These are phyloP conservation scores for Drosophila arizonae DNA, from an alignment of 1,140 invertebrate genomes.

Conservation along the genomic window DNA sequence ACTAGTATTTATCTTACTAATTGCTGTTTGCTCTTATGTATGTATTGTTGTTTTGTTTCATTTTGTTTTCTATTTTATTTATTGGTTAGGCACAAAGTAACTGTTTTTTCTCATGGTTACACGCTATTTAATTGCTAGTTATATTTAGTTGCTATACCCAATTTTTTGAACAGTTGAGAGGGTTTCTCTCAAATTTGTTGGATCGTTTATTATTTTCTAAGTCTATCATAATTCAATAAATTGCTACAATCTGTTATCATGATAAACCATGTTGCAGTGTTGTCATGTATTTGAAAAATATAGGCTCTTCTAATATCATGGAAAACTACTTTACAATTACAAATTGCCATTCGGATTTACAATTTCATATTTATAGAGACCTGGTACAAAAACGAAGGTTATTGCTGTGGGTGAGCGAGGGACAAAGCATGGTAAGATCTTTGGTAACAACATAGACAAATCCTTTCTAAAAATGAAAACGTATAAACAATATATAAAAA, in stretches of 20 bases:
- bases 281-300: conserved; percentile 50
- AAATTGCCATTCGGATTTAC: conserved; percentile 44
- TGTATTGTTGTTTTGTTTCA: conserved; percentile 23
- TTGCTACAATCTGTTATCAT: conserved; percentile 54
- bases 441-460: conserved; percentile 24
- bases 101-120: conserved; percentile 61
- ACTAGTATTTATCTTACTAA: conserved; percentile 57
- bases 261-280: conserved; percentile 32
- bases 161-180: conserved; percentile 64
- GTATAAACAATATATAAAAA: conserved; percentile 1
- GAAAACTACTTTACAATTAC: conserved; percentile 63
- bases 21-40: conserved; percentile 68
- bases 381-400: conserved; percentile 39
- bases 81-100: conserved; percentile 77
- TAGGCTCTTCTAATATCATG: conserved; percentile 51
- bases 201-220: conserved; percentile 32
- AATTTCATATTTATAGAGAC: conserved; percentile 48
- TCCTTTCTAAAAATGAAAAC: conserved; percentile 30
- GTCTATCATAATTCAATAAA: conserved; percentile 54
- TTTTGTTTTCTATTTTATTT: conserved; percentile 34
- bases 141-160: conserved; percentile 61
- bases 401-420: conserved; percentile 9
- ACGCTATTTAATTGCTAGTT: conserved; percentile 68
- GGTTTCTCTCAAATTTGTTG: conserved; percentile 33
- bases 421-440: conserved; percentile 3